phyloP scores from a whole-genome alignment of 2,888 invertebrate species.

The Pyrgus malvae region DNA sequence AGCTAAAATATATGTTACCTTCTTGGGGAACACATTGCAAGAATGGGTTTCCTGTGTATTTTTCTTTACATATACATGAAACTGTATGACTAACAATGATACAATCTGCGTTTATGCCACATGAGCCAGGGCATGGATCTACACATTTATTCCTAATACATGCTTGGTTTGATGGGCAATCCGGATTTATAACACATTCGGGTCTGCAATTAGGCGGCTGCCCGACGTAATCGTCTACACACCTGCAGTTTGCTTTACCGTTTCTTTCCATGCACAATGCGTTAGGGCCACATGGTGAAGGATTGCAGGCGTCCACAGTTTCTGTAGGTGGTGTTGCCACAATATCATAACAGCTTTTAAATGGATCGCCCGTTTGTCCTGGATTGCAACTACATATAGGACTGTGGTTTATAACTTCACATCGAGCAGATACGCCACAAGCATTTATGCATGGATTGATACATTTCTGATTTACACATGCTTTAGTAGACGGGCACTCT shows the following conservation, averaged over 20 bases:
- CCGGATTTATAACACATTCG: conserved; percentile 91
- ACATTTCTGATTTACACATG: conserved; percentile 92
- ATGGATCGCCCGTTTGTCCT: conserved; percentile 90
- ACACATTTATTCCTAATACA: conserved; percentile 91
- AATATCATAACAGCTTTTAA: conserved; percentile 86
- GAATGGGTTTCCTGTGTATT: conserved; percentile 91
- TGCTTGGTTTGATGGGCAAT: conserved; percentile 88
- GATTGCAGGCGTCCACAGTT: conserved; percentile 84
- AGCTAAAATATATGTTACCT: conserved; percentile 52
- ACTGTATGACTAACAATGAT: conserved; percentile 90
- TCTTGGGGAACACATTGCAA: conserved; percentile 86
- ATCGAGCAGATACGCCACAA: conserved; percentile 89
- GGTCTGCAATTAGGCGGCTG: conserved; percentile 91
- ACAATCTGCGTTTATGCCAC: conserved; percentile 91
- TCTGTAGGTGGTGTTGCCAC: conserved; percentile 53
- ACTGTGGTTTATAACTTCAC: conserved; percentile 92
- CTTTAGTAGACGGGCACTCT: conserved; percentile 89
- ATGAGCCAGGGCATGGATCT: conserved; percentile 92
- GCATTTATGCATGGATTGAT: conserved; percentile 91
- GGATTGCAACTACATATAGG: conserved; percentile 92
- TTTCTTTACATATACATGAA: conserved; percentile 88
- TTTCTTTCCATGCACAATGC: conserved; percentile 86
- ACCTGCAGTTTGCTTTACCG: conserved; percentile 87
- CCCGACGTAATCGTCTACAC: conserved; percentile 89
- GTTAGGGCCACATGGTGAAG: conserved; percentile 92